A percentile compares a stretch with the other conserved stretches of the same genome.
These are phyloP conservation scores for Oppia nitens DNA, from an alignment of 1,140 invertebrate genomes.

Conservation along the genomic window DNA sequence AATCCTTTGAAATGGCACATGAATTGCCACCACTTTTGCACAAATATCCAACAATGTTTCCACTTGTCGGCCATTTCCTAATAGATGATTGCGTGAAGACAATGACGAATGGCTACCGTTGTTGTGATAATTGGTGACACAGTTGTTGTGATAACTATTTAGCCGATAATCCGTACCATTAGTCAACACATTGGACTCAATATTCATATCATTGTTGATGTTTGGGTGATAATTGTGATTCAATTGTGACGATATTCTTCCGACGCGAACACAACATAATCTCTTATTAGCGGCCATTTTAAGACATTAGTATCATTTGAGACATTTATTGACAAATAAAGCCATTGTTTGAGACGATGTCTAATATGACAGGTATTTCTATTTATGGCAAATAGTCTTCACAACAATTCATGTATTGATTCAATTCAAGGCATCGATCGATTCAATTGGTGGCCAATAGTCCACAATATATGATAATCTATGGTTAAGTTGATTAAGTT, in stretches of 20 bases:
- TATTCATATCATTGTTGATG: constrained; percentile 23
- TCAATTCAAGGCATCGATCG: neutral
- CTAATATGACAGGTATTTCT: too few relatives aligned
- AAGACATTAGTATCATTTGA: constrained; percentile 22
- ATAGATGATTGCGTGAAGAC: neutral
- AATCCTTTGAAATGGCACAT: constrained; percentile 65
- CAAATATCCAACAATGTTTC: constrained; percentile 55
- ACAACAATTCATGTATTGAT: too few relatives aligned
- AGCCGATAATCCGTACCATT: neutral
- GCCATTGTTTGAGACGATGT: too few relatives aligned
- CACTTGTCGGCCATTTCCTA: constrained; percentile 21
- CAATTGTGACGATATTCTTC: constrained; percentile 17
- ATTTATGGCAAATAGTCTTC: too few relatives aligned
- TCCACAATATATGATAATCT: too few relatives aligned
- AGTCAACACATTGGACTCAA: neutral
- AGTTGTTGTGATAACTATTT: neutral
- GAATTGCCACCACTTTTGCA: constrained; percentile 61
- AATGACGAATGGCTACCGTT: neutral
- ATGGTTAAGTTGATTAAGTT: too few relatives aligned
- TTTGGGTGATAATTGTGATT: constrained; percentile 20
- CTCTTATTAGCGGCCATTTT: constrained; percentile 32
- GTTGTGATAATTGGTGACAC: neutral
- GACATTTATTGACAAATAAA: neutral
- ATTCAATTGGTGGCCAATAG: too few relatives aligned
- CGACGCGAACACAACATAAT: constrained; percentile 27